Evolutionary conservation across 2,113 vertebrate species (phyloP).

Genomic region (Apteryx mantelli): DNA sequence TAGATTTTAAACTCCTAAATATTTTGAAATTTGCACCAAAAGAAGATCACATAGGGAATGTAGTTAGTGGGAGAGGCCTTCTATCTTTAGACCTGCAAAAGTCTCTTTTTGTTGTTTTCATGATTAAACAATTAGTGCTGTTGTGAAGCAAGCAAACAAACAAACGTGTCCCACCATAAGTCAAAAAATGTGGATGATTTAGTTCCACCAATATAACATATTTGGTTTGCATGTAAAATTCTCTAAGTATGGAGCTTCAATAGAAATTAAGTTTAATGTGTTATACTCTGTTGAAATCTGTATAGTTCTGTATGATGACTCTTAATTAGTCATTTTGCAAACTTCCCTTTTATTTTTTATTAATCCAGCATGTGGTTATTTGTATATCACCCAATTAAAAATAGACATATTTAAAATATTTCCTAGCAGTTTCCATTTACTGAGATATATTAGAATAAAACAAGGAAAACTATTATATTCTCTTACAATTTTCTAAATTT

Average conservation of each 20-base stretch:
- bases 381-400: not conserved
- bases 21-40: not conserved
- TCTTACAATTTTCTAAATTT: not conserved
- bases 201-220: not conserved
- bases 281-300: not conserved
- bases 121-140: not conserved
- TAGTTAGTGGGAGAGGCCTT: not conserved
- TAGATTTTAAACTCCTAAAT: not conserved
- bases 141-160: not conserved
- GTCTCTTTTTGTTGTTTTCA: not conserved
- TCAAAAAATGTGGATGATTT: not conserved
- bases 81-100: not conserved
- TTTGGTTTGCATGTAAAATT: not conserved
- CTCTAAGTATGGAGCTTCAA: not conserved
- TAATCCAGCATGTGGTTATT: not conserved
- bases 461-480: not conserved
- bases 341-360: not conserved
- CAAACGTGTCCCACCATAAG: not conserved
- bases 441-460: not conserved
- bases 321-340: not conserved
- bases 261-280: not conserved
- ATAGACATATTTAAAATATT: not conserved
- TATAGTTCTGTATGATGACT: not conserved
- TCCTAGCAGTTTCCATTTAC: not conserved
- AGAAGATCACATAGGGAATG: not conserved